phyloP scores from a whole-genome alignment of 2,888 invertebrate species.

The Acanthosepion esculentum region DNA sequence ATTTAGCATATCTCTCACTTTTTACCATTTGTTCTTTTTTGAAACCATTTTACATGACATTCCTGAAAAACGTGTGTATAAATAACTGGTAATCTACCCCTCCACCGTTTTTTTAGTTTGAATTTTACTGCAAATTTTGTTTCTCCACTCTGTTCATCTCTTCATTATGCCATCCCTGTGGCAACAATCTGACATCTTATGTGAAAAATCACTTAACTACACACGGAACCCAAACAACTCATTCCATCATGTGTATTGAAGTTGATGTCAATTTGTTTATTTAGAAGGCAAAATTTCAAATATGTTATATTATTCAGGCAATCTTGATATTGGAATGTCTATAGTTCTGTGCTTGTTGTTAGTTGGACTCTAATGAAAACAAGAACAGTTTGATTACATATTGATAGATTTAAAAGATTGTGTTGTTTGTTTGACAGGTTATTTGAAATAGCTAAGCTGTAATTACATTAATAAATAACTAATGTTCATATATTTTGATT shows the following conservation, averaged over 20 bases:
- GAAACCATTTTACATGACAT: too few relatives aligned
- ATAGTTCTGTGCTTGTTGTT: neutral
- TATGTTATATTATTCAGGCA: neutral
- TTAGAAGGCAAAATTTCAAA: neutral
- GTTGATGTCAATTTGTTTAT: neutral
- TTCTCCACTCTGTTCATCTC: neutral
- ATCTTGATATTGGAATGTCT: neutral
- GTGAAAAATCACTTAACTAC: neutral
- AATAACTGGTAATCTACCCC: too few relatives aligned
- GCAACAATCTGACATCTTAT: neutral
- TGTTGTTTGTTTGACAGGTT: neutral
- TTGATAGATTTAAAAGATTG: conserved; percentile 16
- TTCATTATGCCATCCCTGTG: conserved; percentile 7
- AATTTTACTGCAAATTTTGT: too few relatives aligned
- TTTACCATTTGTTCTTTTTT: too few relatives aligned
- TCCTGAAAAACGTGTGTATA: too few relatives aligned
- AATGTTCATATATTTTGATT: neutral
- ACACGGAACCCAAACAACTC: neutral
- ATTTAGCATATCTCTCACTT: too few relatives aligned
- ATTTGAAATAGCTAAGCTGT: neutral
- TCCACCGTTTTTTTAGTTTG: too few relatives aligned
- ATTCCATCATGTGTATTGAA: neutral
- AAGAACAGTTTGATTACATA: neutral
- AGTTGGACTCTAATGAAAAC: neutral
- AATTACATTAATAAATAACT: neutral